Evolutionary conservation across 2,888 invertebrate species (phyloP).

Genomic region (Chromoteleia sp.): DNA sequence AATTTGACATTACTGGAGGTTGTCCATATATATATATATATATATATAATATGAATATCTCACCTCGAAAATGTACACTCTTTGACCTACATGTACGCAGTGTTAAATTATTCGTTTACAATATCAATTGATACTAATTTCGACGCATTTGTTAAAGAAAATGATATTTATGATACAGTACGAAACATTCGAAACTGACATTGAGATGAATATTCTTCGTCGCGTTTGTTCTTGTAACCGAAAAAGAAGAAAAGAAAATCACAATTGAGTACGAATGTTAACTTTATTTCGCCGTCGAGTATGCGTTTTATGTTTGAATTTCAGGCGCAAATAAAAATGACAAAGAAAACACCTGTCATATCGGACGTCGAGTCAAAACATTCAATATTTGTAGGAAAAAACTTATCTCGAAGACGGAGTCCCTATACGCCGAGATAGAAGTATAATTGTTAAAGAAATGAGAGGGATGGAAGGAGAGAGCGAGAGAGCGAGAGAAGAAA

Average conservation of each 20-base stretch:
- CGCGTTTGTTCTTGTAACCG: background rate
- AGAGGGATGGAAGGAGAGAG: too few species aligned
- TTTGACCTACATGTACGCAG: too few species aligned
- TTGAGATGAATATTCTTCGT: background rate
- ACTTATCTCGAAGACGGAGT: slow-evolving; percentile 6
- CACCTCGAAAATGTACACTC: too few species aligned
- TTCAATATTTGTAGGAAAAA: slow-evolving; percentile 27
- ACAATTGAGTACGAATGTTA: background rate
- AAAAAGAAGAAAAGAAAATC: background rate
- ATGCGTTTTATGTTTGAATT: slow-evolving; percentile 4
- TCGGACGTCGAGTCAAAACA: slow-evolving; percentile 31
- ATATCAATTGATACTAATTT: too few species aligned
- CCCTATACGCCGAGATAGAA: background rate
- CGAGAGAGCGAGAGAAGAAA: too few species aligned
- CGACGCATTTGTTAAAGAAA: too few species aligned
- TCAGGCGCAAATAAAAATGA: slow-evolving; percentile 11
- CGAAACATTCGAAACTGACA: too few species aligned
- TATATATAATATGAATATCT: too few species aligned
- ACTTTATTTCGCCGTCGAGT: slow-evolving; percentile 9
- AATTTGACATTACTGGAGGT: too few species aligned
- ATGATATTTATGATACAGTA: too few species aligned
- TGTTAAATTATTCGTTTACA: too few species aligned
- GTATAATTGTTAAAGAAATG: slow-evolving; percentile 11
- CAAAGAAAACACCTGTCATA: slow-evolving; percentile 16
- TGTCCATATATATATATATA: too few species aligned